Evolutionary conservation across 64 coral and sea anemone species (phyloP).

Genomic region (Actinia tenebrosa): DNA sequence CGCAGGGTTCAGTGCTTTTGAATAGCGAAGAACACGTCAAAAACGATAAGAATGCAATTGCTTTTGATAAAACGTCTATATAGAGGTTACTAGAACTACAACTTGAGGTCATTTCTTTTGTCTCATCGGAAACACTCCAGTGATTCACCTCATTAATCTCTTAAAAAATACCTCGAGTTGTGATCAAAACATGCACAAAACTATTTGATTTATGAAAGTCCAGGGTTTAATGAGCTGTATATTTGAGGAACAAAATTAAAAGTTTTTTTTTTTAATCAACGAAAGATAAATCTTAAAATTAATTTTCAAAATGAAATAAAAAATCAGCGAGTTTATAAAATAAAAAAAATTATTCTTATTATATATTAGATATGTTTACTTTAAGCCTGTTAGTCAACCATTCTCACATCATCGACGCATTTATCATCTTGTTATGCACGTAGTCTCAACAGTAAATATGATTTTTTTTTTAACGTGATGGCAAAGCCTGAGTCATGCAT

Average conservation of each 20-base stretch:
- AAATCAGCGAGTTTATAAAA: neutral
- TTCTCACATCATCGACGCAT: neutral
- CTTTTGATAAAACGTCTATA: neutral
- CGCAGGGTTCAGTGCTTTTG: neutral
- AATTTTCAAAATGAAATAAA: neutral
- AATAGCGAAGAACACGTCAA: neutral
- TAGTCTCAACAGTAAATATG: neutral
- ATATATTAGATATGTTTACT: neutral
- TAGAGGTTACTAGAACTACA: slow-evolving; percentile 9
- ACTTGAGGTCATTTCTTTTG: slow-evolving; percentile 2
- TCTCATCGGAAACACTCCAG: neutral
- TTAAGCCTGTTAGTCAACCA: neutral
- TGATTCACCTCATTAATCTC: neutral
- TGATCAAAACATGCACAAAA: neutral
- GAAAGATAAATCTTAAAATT: neutral
- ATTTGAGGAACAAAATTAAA: neutral
- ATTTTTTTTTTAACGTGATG: neutral
- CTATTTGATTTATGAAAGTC: neutral
- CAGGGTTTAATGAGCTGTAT: neutral
- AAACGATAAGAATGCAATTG: neutral
- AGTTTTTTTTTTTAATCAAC: too few relatives aligned
- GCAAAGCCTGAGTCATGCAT: neutral
- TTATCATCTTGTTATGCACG: neutral
- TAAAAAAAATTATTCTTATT: neutral
- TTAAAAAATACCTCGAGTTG: neutral